Conservation (phyloP, 2,797 vertebrate species). For the Hyperoplus lanceolatus region DNA sequence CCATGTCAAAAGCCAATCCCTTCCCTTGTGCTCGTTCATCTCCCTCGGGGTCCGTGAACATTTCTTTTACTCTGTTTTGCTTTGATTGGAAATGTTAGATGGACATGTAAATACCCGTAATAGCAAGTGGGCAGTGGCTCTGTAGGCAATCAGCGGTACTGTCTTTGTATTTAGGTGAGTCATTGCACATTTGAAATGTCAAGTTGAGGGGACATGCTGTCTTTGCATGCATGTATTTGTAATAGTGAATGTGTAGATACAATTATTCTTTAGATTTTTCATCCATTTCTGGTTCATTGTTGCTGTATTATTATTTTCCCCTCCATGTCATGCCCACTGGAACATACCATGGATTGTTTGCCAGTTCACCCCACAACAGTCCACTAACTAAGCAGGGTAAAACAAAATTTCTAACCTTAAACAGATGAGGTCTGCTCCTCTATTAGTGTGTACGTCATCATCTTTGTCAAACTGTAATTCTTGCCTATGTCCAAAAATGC, state of each 20-base stretch:
- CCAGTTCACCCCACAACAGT: conserved; percentile 3
- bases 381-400: neutral
- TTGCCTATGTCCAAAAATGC: conserved; percentile 7
- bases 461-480: neutral
- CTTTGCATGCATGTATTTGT: conserved; percentile 31
- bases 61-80: conserved; percentile 49
- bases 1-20: conserved; percentile 57
- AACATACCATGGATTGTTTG: conserved; percentile 19
- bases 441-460: neutral
- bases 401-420: conserved; percentile 13
- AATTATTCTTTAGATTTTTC: conserved; percentile 55
- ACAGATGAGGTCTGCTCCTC: conserved; percentile 7
- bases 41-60: conserved; percentile 52
- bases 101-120: conserved; percentile 63
- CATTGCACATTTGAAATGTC: conserved; percentile 47
- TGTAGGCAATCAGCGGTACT: conserved; percentile 46
- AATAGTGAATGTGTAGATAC: conserved; percentile 53
- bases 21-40: conserved; percentile 47
- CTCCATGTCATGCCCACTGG: conserved; percentile 8
- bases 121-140: conserved; percentile 49
- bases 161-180: conserved; percentile 58
- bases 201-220: conserved; percentile 24
- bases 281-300: conserved; percentile 15
- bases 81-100: conserved; percentile 61
- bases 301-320: neutral